phyloP scores from a whole-genome alignment of 2,113 vertebrate genomes.

The Mus pahari region DNA sequence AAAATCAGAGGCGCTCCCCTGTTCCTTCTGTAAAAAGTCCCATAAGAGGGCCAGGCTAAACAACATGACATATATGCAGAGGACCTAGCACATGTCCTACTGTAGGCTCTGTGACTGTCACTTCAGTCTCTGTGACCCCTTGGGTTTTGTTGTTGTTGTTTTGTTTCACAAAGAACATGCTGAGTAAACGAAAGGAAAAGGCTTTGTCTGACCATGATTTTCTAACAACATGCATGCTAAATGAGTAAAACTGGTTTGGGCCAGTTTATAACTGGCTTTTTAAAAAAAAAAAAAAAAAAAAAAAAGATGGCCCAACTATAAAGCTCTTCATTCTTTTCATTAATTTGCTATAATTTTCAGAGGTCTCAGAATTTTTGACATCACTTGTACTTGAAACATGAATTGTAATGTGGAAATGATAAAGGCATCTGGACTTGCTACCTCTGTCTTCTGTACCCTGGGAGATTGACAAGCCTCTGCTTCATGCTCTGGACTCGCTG shows the following conservation, averaged over 20 bases:
- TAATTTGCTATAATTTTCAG: background rate
- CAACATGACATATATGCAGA: background rate
- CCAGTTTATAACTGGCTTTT: background rate
- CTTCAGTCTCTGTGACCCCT: no score
- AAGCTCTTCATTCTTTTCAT: background rate
- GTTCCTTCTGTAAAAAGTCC: background rate
- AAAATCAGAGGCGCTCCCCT: background rate
- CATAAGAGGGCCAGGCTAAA: background rate
- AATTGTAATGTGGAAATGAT: background rate
- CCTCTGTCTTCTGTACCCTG: background rate
- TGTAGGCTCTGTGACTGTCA: background rate
- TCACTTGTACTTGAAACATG: background rate
- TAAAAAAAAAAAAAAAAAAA: no score
- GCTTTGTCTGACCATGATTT: background rate
- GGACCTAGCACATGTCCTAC: background rate
- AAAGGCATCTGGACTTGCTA: background rate
- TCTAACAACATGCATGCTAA: background rate
- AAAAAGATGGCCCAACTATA: background rate
- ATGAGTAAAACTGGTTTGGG: background rate
- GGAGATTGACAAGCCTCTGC: fast-evolving
- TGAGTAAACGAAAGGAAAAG: constrained; percentile 7
- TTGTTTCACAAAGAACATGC: background rate
- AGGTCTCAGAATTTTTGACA: background rate
- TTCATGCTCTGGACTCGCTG: background rate
- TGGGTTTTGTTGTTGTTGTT: background rate